A percentile compares a stretch with the other conserved stretches of the same genome.
Conservation (phyloP, 30 jellyfish, hydroid and myxozoan species). For the Catostylus mosaicus region DNA sequence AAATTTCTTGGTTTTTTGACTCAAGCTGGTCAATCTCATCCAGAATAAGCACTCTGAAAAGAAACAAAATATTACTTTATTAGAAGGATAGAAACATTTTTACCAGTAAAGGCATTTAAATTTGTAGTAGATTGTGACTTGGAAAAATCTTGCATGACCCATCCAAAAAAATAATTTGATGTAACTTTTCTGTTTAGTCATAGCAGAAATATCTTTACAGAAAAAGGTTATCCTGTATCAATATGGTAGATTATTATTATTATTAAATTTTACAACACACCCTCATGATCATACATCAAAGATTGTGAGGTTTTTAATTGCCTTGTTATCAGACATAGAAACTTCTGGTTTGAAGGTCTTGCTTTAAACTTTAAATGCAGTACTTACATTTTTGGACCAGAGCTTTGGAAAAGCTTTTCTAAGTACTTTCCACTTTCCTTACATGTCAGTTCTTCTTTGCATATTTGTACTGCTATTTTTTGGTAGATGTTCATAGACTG, state of each 20-base stretch:
- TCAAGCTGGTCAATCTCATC: conserved; percentile 96
- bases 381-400: conserved; percentile 81
- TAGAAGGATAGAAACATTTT: background rate
- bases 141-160: too few relatives aligned
- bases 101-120: background rate
- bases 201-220: too few relatives aligned
- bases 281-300: background rate
- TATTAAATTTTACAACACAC: background rate
- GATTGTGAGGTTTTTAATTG: background rate
- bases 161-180: too few relatives aligned
- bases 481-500: conserved; percentile 70
- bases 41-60: conserved; percentile 78
- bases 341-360: background rate
- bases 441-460: conserved; percentile 34
- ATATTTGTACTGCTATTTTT: conserved; percentile 56
- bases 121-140: too few relatives aligned
- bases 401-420: conserved; percentile 49
- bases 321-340: background rate
- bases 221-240: too few relatives aligned
- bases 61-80: background rate
- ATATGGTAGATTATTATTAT: too few relatives aligned
- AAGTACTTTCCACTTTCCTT: conserved; percentile 69
- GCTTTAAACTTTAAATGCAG: background rate
- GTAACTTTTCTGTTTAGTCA: too few relatives aligned
- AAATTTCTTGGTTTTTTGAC: conserved; percentile 86